Conservation (phyloP, 2,113 vertebrate species). For the Oophaga pumilio region DNA sequence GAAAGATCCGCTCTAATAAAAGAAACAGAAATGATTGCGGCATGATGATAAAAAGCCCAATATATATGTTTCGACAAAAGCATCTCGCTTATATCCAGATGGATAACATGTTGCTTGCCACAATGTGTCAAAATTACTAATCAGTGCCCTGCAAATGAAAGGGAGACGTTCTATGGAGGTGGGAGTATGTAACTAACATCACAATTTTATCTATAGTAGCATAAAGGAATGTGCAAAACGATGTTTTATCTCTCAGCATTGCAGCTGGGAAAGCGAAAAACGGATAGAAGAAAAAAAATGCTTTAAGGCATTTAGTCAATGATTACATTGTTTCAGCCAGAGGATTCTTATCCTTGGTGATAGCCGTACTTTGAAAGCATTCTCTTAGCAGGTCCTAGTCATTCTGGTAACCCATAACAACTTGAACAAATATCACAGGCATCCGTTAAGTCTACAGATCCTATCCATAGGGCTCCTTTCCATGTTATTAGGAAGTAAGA, state of each 20-base stretch:
- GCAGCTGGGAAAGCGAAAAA: constrained; percentile 2
- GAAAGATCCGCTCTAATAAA: too few relatives aligned
- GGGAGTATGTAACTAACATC: background rate
- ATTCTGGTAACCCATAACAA: constrained; percentile 47
- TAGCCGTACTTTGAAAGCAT: constrained; percentile 9
- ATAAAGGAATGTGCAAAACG: constrained; percentile 13
- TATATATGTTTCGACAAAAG: background rate
- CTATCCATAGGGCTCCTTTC: constrained; percentile 19
- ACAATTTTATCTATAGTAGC: background rate
- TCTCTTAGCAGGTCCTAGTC: constrained; percentile 1
- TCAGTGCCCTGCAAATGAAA: background rate
- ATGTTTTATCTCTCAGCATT: constrained; percentile 35
- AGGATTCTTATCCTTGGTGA: constrained; percentile 39
- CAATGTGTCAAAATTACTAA: constrained; percentile 4
- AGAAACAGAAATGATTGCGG: background rate
- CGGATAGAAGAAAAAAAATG: background rate
- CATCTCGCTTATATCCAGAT: background rate
- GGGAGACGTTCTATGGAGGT: background rate
- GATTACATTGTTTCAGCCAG: constrained; percentile 37
- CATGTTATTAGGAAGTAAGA: constrained; percentile 18
- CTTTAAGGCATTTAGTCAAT: constrained; percentile 38
- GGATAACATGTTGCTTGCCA: constrained; percentile 15
- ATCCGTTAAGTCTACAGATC: constrained; percentile 31
- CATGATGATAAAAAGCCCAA: background rate
- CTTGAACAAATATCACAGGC: constrained; percentile 47